Conservation (phyloP, 2,797 vertebrate species). For the Allobates femoralis region DNA sequence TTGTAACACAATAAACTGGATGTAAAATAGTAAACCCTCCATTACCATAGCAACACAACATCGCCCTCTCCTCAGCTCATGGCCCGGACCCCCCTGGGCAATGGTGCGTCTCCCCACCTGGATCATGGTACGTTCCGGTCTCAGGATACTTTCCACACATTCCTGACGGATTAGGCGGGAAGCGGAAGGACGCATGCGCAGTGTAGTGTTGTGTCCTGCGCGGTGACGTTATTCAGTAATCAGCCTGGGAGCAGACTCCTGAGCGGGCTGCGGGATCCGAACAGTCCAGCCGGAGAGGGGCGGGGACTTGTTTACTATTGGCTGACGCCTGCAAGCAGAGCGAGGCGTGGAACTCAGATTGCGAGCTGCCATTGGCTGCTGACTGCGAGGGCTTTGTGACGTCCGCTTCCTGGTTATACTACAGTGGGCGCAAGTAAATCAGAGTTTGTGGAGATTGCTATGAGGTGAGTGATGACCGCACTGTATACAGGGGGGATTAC, state of each 20-base stretch:
- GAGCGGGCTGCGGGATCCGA: background rate
- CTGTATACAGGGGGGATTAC: too few species aligned
- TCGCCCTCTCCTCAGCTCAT: too few species aligned
- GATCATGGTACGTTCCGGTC: too few species aligned
- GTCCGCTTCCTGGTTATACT: slow-evolving; percentile 32
- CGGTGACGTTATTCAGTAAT: background rate
- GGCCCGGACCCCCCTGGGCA: too few species aligned
- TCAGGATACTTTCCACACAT: slow-evolving; percentile 36
- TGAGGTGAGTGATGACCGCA: background rate
- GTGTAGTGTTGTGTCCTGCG: background rate
- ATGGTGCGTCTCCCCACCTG: too few species aligned
- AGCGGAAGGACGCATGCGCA: background rate
- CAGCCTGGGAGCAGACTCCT: too few species aligned
- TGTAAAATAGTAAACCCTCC: too few species aligned
- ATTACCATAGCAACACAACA: background rate
- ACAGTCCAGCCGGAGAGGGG: background rate
- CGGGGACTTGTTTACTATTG: background rate
- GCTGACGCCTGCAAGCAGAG: background rate
- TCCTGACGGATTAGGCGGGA: slow-evolving; percentile 25
- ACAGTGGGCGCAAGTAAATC: background rate
- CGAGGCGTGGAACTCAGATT: slow-evolving; percentile 36
- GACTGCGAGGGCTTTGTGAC: background rate
- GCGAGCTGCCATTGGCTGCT: background rate
- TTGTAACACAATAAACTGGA: too few species aligned
- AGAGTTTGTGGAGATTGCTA: background rate